phyloP scores from a whole-genome alignment of 2,888 invertebrate species.

The Cerastis rubricosa region DNA sequence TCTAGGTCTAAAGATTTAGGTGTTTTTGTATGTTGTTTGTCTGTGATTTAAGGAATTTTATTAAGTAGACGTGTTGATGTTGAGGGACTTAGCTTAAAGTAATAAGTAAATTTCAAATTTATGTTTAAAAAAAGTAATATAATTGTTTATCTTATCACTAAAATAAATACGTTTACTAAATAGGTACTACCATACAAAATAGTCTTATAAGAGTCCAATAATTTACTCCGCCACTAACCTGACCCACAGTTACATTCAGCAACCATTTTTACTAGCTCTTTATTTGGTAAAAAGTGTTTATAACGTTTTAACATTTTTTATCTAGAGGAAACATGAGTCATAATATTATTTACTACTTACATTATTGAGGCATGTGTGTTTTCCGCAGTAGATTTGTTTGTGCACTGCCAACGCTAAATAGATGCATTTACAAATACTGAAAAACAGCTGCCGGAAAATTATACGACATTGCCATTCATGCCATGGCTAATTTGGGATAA shows the following conservation, averaged over 20 bases:
- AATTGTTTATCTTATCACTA: conserved; percentile 52
- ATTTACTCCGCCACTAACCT: conserved; percentile 19
- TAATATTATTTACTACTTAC: not conserved
- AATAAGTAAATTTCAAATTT: conserved; percentile 14
- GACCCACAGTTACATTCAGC: conserved; percentile 2
- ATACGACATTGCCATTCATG: not conserved
- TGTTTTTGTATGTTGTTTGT: not conserved
- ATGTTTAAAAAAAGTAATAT: conserved; percentile 14
- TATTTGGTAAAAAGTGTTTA: conserved; percentile 20
- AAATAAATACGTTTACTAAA: conserved; percentile 65
- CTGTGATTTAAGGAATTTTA: not conserved
- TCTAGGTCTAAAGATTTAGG: not conserved
- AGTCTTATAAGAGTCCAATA: conserved; percentile 48
- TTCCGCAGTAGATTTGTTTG: not conserved
- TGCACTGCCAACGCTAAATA: not conserved
- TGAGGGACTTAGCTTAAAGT: not conserved
- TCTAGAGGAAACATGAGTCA: not conserved
- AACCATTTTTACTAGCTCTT: conserved; percentile 16
- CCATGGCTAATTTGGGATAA: not conserved
- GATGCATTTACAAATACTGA: not conserved
- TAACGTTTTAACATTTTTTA: not conserved
- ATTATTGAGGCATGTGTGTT: conserved; percentile 14
- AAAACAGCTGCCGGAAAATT: conserved; percentile 1
- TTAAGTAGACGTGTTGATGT: not conserved
- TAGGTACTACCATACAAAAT: conserved; percentile 34